Percentiles rank a stretch among this genome's conserved stretches.
phyloP scores from a whole-genome alignment of 2,797 vertebrate genomes.

The Parauchenoglanis punctatus region DNA sequence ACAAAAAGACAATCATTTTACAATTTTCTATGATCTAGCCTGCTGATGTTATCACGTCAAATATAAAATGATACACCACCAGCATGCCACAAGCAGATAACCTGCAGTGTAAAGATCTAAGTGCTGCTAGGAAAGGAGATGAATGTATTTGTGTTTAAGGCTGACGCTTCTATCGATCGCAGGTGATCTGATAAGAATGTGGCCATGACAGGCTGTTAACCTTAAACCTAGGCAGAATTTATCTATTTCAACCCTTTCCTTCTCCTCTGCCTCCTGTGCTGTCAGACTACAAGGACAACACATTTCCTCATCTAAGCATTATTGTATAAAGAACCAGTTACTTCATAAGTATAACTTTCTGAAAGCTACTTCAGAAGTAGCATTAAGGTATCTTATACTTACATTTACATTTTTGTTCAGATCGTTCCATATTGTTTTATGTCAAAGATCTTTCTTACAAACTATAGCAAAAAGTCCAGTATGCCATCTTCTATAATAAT shows the following conservation, averaged over 20 bases:
- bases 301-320: constrained; percentile 19
- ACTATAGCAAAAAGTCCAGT: neutral
- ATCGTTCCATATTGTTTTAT: neutral
- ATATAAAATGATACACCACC: constrained; percentile 41
- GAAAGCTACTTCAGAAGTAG: neutral
- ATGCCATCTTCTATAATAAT: neutral
- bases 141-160: constrained; percentile 62
- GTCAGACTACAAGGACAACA: constrained; percentile 44
- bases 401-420: neutral
- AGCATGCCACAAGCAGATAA: constrained; percentile 30
- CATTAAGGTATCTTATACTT: neutral
- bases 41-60: constrained; percentile 27
- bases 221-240: constrained; percentile 69
- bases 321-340: neutral
- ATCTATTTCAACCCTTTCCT: constrained; percentile 67
- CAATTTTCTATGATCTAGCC: neutral
- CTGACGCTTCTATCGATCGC: constrained; percentile 70
- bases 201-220: constrained; percentile 76
- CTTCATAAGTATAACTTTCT: neutral
- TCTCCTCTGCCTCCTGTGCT: constrained; percentile 56
- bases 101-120: constrained; percentile 35
- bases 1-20: neutral
- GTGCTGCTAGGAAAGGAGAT: constrained; percentile 32
- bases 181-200: constrained; percentile 70
- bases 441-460: neutral